A percentile compares a stretch with the other conserved stretches of the same genome.
phyloP scores from a whole-genome alignment of 2,113 vertebrate genomes.

The Bettongia penicillata region DNA sequence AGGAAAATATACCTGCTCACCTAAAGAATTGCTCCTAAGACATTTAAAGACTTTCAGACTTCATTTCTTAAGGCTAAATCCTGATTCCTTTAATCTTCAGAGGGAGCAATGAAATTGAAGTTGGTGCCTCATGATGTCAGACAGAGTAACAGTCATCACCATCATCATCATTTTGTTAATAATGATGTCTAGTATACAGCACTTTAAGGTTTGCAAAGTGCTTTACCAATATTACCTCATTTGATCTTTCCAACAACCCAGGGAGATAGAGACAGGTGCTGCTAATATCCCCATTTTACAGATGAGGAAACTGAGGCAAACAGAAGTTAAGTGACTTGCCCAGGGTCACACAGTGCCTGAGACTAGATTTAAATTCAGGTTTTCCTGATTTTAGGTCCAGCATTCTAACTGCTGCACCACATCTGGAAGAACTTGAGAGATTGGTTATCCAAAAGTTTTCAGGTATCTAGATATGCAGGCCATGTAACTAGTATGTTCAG shows the following conservation, averaged over 20 bases:
- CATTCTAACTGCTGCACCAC: too few relatives aligned
- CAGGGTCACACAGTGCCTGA: not conserved
- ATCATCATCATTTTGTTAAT: not conserved
- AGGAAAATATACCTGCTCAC: not conserved
- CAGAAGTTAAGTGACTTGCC: not conserved
- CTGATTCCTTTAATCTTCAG: not conserved
- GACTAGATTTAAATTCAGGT: not conserved
- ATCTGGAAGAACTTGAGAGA: not conserved
- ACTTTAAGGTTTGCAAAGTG: not conserved
- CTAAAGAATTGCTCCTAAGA: not conserved
- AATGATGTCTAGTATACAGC: not conserved
- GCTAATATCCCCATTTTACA: not conserved
- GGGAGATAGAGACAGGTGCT: not conserved
- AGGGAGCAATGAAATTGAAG: not conserved
- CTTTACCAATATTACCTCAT: not conserved
- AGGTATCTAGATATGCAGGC: not conserved
- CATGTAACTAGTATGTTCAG: accelerated
- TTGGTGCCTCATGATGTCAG: not conserved
- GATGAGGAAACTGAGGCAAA: not conserved
- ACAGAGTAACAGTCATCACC: not conserved
- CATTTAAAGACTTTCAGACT: not conserved
- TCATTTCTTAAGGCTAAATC: not conserved
- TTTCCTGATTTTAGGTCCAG: not conserved
- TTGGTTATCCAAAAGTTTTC: not conserved
- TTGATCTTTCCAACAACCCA: not conserved